Conservation (phyloP, 2,113 vertebrate genomes). For the Pelecanus crispus region DNA sequence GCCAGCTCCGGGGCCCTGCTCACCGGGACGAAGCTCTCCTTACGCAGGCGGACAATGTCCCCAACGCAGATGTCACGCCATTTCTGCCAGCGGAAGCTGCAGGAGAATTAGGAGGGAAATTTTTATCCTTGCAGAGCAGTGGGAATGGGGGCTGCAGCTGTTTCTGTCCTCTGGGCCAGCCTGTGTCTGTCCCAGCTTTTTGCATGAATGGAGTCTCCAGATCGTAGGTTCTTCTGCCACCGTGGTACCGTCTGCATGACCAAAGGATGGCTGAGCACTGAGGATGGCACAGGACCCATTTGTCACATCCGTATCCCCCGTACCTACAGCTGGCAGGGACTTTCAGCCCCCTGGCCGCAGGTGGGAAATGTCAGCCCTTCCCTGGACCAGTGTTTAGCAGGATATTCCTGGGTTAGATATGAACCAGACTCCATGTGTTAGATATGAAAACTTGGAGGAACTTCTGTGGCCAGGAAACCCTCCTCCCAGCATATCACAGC, state of each 20-base stretch:
- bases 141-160: fast-evolving
- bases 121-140: background rate
- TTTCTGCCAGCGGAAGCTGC: conserved; percentile 76
- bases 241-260: fast-evolving
- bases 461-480: background rate
- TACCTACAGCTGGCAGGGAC: fast-evolving
- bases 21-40: conserved; percentile 85
- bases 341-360: no score
- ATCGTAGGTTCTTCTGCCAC: background rate
- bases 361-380: background rate
- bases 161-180: background rate
- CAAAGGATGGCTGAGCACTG: fast-evolving
- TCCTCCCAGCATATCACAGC: background rate
- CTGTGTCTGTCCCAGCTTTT: background rate
- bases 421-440: fast-evolving
- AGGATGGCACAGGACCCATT: background rate
- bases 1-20: background rate
- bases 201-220: background rate
- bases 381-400: background rate
- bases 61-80: conserved; percentile 85
- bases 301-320: background rate
- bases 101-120: background rate
- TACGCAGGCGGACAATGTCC: conserved; percentile 82
- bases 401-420: no score
- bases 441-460: background rate